Conservation (phyloP, 92 coral and sea anemone genomes). For the Porites evermanni region DNA sequence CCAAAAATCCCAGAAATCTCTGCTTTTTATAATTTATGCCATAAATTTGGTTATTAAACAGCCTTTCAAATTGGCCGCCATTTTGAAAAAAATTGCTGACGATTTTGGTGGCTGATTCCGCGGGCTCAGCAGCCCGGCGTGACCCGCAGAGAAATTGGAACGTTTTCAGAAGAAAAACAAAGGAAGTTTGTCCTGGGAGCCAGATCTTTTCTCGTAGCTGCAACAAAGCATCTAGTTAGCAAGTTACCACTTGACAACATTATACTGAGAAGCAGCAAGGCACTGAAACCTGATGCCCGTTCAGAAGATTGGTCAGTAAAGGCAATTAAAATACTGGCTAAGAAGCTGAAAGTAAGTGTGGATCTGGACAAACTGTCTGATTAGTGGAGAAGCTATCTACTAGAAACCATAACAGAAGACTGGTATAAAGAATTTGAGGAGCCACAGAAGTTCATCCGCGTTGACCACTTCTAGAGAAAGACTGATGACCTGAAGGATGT, state of each 20-base stretch:
- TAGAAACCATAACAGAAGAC: slow-evolving; percentile 54
- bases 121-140: too few species aligned
- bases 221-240: slow-evolving; percentile 57
- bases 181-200: slow-evolving; percentile 59
- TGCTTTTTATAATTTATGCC: too few species aligned
- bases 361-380: slow-evolving; percentile 51
- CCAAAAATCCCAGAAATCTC: too few species aligned
- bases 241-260: slow-evolving; percentile 55
- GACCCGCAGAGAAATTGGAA: slow-evolving; percentile 40
- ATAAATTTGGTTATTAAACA: too few species aligned
- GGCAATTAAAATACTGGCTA: slow-evolving; percentile 62
- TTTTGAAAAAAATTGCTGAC: too few species aligned
- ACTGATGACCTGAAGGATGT: slow-evolving; percentile 46
- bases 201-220: slow-evolving; percentile 54
- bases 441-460: slow-evolving; percentile 32
- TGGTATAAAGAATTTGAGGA: slow-evolving; percentile 42
- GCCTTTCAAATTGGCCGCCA: too few species aligned
- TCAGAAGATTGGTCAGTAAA: slow-evolving; percentile 61
- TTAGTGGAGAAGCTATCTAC: slow-evolving; percentile 46
- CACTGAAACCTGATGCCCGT: slow-evolving; percentile 39
- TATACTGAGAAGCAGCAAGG: slow-evolving; percentile 45
- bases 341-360: slow-evolving; percentile 49
- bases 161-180: slow-evolving; percentile 58
- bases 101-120: too few species aligned
- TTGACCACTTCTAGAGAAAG: slow-evolving; percentile 41